Percentiles rank a stretch among this genome's conserved stretches.
phyloP scores from a whole-genome alignment of 2,888 invertebrate species.

The Leptinotarsa rubiginosa region DNA sequence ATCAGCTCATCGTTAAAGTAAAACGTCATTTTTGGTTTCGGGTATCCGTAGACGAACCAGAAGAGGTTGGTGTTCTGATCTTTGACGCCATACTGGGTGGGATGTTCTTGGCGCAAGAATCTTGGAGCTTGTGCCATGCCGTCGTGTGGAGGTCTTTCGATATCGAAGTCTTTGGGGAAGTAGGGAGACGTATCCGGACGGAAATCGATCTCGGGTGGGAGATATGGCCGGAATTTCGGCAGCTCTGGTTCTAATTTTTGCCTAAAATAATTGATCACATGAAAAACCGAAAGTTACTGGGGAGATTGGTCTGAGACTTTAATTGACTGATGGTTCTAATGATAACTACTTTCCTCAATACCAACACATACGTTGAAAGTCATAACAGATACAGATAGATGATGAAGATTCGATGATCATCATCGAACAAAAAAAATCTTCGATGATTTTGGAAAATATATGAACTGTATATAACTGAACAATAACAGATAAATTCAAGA shows the following conservation, averaged over 20 bases:
- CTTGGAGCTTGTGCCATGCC: conserved; percentile 86
- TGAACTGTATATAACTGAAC: no score
- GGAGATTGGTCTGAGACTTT: no score
- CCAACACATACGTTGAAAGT: no score
- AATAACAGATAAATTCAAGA: no score
- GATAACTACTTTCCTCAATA: no score
- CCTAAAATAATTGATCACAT: conserved; percentile 62
- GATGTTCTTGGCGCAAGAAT: conserved; percentile 88
- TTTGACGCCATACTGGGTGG: conserved; percentile 91
- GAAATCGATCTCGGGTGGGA: conserved; percentile 85
- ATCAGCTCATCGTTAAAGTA: conserved; percentile 87
- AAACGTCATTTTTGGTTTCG: conserved; percentile 93
- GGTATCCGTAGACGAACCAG: conserved; percentile 96
- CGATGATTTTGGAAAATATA: no score
- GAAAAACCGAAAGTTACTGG: neutral
- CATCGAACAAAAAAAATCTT: no score
- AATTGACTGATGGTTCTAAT: no score
- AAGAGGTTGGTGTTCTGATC: conserved; percentile 90
- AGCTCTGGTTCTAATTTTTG: conserved; percentile 83
- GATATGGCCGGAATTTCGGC: conserved; percentile 82
- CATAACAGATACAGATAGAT: no score
- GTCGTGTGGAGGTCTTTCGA: conserved; percentile 87
- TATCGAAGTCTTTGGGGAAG: conserved; percentile 93
- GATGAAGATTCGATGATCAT: no score
- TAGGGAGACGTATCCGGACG: conserved; percentile 87